Base-by-base conservation (phyloP, 2,113 vertebrate genomes). In the Pterocles orientalis region DNA sequence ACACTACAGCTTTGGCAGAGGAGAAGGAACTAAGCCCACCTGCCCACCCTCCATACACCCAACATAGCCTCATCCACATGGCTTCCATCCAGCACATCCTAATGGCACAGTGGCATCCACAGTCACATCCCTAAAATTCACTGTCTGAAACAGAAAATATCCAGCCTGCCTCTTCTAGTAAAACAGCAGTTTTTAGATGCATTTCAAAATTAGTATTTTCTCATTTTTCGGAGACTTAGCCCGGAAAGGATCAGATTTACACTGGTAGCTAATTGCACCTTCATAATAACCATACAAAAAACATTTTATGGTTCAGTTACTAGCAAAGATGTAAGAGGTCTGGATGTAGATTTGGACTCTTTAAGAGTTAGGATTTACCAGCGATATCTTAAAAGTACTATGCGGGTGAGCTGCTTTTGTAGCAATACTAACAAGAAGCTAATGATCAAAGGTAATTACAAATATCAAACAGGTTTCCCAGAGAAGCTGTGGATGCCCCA, bases 321-420 rank as follows among this genome's bases (percentile, higher is more conserved):
- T 57, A 65, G n/a, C 72, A 96, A 80, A 88, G 39, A 89, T 53
- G 34, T 48, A 73, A 60, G 71, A 56, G 12, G 68, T 92, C 87
- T 95, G 65, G 20, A 47, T 69, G 26, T 58, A 68, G 61, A 92
- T 87, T 95, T 91, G 43, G 71, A 50, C 50, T 80, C 93, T 91
- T 94, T 66, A 82, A 94, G 64, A 62, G 18, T 51, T 43, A 79
- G 64, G 64, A 75, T 66, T 66, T 93, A 36, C 16, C 68, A 45
- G 20, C 14, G 15, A 39, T 85, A 28, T 62, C 80, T 92, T 69
- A 53, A 87, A 64, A 25, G 31, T 62, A 47, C 24, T 41, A 81
- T 43, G 53, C 4, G 2, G 34, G 57, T 78, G 79, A 95, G 60
- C 34, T 87, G n/a, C 68, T 78, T 86, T 86, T 71, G 58, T 80